A percentile compares a stretch with the other conserved stretches of the same genome.
These are phyloP conservation scores for Podarcis lilfordi DNA, from an alignment of 2,797 vertebrate species.

Conservation along the genomic window DNA sequence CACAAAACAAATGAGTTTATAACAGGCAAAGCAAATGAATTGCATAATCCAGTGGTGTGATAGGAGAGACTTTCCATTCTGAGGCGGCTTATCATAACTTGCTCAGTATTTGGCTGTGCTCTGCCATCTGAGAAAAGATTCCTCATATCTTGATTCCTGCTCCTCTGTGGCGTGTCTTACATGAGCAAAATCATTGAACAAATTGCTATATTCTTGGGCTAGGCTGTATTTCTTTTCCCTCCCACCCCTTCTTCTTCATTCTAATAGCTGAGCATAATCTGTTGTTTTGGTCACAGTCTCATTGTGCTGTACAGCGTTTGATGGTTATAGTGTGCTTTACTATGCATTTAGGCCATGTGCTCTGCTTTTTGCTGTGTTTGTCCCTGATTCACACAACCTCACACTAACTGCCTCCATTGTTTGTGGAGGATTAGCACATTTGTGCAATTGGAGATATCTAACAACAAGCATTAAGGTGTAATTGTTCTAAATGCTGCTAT, in stretches of 20 bases:
- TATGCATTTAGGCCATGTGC: neutral
- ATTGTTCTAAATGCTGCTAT: constrained; percentile 2
- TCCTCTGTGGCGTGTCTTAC: constrained; percentile 11
- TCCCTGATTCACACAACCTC: neutral
- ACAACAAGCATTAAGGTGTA: neutral
- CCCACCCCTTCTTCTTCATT: neutral
- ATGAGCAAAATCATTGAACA: neutral
- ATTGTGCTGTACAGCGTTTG: neutral
- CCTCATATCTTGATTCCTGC: constrained; percentile 28
- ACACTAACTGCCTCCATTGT: neutral
- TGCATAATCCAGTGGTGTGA: constrained; percentile 49
- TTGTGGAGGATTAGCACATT: neutral
- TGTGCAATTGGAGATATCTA: neutral
- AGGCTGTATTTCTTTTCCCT: neutral
- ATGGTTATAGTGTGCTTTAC: neutral
- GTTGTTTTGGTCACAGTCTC: neutral
- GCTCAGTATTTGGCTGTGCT: constrained; percentile 45
- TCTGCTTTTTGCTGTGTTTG: neutral
- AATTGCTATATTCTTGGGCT: neutral
- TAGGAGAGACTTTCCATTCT: constrained; percentile 58
- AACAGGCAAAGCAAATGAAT: constrained; percentile 61
- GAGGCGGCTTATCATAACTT: constrained; percentile 57
- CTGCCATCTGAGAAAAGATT: constrained; percentile 53
- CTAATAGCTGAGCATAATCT: neutral
- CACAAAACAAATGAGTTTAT: constrained; percentile 46